These are phyloP conservation scores for Taurulus bubalis DNA, from an alignment of 2,113 vertebrate genomes.

Conservation along the genomic window DNA sequence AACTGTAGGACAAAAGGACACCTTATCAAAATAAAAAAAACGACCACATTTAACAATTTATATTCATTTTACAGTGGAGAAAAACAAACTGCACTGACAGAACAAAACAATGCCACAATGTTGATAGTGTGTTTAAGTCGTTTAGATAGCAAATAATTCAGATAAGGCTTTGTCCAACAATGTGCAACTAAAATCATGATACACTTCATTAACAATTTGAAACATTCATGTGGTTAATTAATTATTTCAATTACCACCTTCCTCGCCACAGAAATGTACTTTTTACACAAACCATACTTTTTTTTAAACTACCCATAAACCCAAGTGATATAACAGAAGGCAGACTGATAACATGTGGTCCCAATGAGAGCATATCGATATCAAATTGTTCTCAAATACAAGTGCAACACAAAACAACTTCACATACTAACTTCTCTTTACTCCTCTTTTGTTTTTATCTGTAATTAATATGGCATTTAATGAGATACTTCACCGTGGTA, in stretches of 20 bases:
- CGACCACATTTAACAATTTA: constrained; percentile 28
- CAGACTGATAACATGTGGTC: constrained; percentile 50
- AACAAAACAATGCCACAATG: constrained; percentile 50
- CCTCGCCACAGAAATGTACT: constrained; percentile 32
- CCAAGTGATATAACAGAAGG: constrained; percentile 47
- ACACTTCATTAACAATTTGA: constrained; percentile 39
- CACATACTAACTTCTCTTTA: constrained; percentile 32
- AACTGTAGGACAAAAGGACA: constrained; percentile 29
- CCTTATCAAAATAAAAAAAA: constrained; percentile 34
- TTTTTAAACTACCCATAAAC: constrained; percentile 27
- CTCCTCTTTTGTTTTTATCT: constrained; percentile 9
- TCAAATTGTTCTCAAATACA: constrained; percentile 30
- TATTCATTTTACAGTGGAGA: constrained; percentile 46
- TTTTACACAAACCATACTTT: constrained; percentile 23
- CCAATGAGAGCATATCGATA: constrained; percentile 30
- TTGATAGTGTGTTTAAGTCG: constrained; percentile 43
- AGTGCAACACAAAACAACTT: constrained; percentile 44
- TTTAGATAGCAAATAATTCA: constrained; percentile 59
- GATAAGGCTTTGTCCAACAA: constrained; percentile 75
- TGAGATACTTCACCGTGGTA: constrained; percentile 9
- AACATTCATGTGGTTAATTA: constrained; percentile 75
- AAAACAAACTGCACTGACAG: constrained; percentile 43
- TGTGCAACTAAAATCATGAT: constrained; percentile 65
- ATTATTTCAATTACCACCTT: constrained; percentile 35
- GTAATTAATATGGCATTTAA: constrained; percentile 15